phyloP scores from a whole-genome alignment of 2,113 vertebrate species.

The Sorex araneus region DNA sequence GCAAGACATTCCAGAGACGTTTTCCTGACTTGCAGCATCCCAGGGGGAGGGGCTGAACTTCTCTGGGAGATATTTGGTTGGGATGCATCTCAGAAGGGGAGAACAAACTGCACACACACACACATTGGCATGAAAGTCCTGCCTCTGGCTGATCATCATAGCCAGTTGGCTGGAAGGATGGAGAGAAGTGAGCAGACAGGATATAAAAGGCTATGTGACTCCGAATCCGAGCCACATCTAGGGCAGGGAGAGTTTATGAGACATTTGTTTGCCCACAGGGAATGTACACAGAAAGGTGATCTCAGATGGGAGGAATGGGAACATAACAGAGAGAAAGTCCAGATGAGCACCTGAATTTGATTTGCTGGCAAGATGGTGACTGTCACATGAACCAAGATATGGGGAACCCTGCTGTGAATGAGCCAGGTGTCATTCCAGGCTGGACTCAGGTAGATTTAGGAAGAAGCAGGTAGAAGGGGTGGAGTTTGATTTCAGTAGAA shows the following conservation, averaged over 20 bases:
- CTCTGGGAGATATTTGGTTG: constrained; percentile 14
- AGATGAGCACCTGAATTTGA: not conserved
- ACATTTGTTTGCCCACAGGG: not conserved
- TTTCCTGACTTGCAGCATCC: not conserved
- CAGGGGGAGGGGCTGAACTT: not conserved
- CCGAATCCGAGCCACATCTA: not conserved
- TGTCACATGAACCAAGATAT: too few species aligned
- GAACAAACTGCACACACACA: not conserved
- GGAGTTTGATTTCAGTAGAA: not conserved
- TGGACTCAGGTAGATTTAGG: not conserved
- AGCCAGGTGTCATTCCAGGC: not conserved
- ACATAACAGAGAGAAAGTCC: not conserved
- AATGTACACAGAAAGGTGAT: not conserved
- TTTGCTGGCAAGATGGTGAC: not conserved
- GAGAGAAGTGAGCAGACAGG: not conserved
- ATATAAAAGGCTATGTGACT: accelerated
- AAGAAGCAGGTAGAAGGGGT: too few species aligned
- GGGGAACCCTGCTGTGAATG: not conserved
- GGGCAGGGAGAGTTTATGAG: accelerated
- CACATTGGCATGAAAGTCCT: not conserved
- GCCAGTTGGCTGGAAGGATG: not conserved
- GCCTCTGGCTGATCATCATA: not conserved
- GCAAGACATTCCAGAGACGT: not conserved
- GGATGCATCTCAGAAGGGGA: not conserved
- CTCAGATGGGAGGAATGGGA: not conserved